Evolutionary conservation across 2,888 invertebrate genomes (phyloP).

Genomic region (Latrodectus hesperus): DNA sequence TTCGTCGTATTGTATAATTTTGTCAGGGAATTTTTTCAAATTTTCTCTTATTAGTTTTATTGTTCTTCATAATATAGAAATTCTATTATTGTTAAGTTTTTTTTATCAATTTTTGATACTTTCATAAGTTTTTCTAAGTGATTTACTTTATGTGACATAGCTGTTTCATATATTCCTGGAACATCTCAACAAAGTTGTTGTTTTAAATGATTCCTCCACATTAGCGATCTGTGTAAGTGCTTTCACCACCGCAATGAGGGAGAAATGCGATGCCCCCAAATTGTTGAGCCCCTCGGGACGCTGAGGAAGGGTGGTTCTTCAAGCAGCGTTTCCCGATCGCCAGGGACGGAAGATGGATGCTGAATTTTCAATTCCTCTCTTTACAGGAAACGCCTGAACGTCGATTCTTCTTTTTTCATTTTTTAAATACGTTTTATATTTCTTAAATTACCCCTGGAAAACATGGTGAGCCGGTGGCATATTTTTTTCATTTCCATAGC

Average conservation of each 20-base stretch:
- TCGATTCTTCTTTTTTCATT: too few relatives aligned
- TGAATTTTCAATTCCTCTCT: slow-evolving; percentile 10
- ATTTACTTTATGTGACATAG: neutral
- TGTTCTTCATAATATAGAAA: too few relatives aligned
- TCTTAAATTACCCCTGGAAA: too few relatives aligned
- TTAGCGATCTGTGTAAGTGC: neutral
- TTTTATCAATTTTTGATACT: neutral
- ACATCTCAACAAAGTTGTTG: neutral
- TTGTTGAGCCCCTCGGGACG: slow-evolving; percentile 28
- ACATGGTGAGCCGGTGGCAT: too few relatives aligned
- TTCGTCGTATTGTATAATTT: too few relatives aligned
- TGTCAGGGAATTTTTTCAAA: too few relatives aligned
- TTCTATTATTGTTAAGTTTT: neutral
- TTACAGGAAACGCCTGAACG: too few relatives aligned
- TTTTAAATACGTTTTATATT: too few relatives aligned
- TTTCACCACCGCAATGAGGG: slow-evolving; percentile 8
- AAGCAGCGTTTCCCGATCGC: slow-evolving; percentile 40
- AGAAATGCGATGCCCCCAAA: slow-evolving; percentile 43
- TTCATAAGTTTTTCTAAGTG: too few relatives aligned
- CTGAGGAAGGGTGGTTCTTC: neutral
- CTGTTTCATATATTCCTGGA: neutral
- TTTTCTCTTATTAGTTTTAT: too few relatives aligned
- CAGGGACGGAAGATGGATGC: slow-evolving; percentile 7
- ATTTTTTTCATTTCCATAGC: too few relatives aligned
- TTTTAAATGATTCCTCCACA: neutral